Evolutionary conservation across 1,140 invertebrate species (phyloP).

Genomic region (Lepidostoma basale): DNA sequence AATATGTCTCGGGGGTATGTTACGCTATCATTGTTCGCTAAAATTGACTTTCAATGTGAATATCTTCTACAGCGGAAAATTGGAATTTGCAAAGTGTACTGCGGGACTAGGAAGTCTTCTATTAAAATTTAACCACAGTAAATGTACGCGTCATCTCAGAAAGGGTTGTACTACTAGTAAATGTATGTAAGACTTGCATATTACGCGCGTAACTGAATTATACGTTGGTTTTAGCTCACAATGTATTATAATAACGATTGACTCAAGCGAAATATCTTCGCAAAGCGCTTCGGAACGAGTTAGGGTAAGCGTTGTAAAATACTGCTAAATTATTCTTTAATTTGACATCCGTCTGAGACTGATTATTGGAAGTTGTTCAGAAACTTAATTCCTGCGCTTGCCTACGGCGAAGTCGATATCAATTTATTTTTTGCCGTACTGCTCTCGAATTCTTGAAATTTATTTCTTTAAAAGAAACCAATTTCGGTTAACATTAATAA

Average conservation of each 20-base stretch:
- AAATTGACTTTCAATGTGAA: slow-evolving; percentile 45
- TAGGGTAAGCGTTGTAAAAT: no score
- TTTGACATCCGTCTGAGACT: slow-evolving; percentile 19
- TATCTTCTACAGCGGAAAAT: slow-evolving; percentile 41
- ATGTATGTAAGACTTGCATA: neutral
- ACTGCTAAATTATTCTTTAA: neutral
- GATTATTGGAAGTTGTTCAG: slow-evolving; percentile 16
- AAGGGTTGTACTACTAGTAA: neutral
- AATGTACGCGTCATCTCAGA: slow-evolving; percentile 1
- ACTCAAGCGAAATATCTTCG: no score
- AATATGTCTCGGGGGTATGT: slow-evolving; percentile 43
- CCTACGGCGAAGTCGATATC: slow-evolving; percentile 14
- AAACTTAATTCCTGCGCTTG: slow-evolving; percentile 17
- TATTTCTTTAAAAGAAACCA: slow-evolving; percentile 28
- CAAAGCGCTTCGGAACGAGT: no score
- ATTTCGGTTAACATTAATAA: slow-evolving; percentile 28
- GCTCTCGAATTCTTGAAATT: slow-evolving; percentile 20
- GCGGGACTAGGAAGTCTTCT: neutral
- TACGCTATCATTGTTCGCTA: slow-evolving; percentile 44
- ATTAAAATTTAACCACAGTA: slow-evolving; percentile 14
- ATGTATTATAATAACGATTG: no score
- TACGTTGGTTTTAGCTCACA: no score
- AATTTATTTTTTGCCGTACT: slow-evolving; percentile 18
- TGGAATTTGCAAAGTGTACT: slow-evolving; percentile 39
- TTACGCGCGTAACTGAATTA: no score